Evolutionary conservation across 1,140 invertebrate genomes (phyloP), one percentile per base, ranked within the genome.

Genomic region (Saccostrea glomerata): DNA sequence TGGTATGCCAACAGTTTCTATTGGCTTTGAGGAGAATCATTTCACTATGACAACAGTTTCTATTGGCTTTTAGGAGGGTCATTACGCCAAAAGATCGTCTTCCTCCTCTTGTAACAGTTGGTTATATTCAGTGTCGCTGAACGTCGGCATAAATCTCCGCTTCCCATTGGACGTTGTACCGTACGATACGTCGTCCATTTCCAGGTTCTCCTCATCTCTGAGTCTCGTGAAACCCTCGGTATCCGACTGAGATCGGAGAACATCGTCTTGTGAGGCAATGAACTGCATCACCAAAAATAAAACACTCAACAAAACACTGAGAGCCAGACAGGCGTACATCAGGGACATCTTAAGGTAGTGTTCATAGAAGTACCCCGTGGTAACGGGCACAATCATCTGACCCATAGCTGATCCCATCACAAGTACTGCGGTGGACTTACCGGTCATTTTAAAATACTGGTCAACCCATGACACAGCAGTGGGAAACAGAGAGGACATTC

Each of bases 401-500:
- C 96, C 96, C 17, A 96, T 90, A 17, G 95, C 94, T 3, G 94
- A 95, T 1, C 95, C 94, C 4, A 95, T 90, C 54, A 96, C 94
- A 90, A 96, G 95, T n/a, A 95, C 92, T 12, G 96, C 94, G 0
- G 95, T 95, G 20, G 95, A 93, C 90, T 95, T 95, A 23, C 96
- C 95, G 5, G 95, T 95, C 7, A 96, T 92, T 63, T 94, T 93
- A 55, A 96, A 94, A 89, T 95, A 95, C 70, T 94, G 90, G 90
- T 96, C 95, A 36, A 95, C 93, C 96, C 96, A 96, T 17, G 95
- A 92, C 13, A 96, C 93, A 25, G 92, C 94, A 0, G 95, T 94
- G 0, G 96, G 95, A 87, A 96, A 96, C 15, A 96, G 94, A 12
- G 96, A 96, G 0, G 96, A 95, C 90, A 96, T 92, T 85, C 96